Evolutionary conservation across 2,797 vertebrate species (phyloP).

Genomic region (Pagetopsis macropterus): DNA sequence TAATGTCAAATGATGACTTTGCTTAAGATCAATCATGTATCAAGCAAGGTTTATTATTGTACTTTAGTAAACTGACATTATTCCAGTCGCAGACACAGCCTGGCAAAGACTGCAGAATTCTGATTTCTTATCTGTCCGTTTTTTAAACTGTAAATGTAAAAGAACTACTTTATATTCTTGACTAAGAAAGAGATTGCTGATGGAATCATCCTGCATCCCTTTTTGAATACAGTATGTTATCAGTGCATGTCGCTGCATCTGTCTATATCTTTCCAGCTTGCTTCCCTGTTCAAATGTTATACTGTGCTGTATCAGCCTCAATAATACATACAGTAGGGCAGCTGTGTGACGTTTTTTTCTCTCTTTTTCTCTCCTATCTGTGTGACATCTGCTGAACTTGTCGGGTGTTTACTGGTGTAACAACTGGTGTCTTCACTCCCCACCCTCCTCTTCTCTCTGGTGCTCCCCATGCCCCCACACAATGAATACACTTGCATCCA

Average conservation of each 20-base stretch:
- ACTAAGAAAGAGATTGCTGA: conserved; percentile 23
- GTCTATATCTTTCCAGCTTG: conserved; percentile 44
- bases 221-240: conserved; percentile 53
- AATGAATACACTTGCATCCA: conserved; percentile 82
- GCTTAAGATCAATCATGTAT: conserved; percentile 9
- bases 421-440: conserved; percentile 71
- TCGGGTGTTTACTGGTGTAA: conserved; percentile 79
- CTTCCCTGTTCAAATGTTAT: conserved; percentile 63
- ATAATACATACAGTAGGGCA: conserved; percentile 61
- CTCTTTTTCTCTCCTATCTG: conserved; percentile 66
- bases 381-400: conserved; percentile 78
- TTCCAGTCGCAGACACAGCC: conserved; percentile 46
- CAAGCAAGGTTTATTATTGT: conserved; percentile 33
- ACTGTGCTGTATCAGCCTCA: conserved; percentile 57
- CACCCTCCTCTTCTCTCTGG: conserved; percentile 45
- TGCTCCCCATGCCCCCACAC: conserved; percentile 68
- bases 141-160: conserved; percentile 4
- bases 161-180: conserved; percentile 2
- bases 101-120: conserved; percentile 32
- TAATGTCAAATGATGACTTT: conserved; percentile 26
- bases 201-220: conserved; percentile 4
- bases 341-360: conserved; percentile 66
- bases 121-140: neutral
- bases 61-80: conserved; percentile 28
- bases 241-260: conserved; percentile 64